These are phyloP conservation scores for Rhegmatorhina hoffmannsi DNA, from an alignment of 2,113 vertebrate genomes.

Conservation along the genomic window DNA sequence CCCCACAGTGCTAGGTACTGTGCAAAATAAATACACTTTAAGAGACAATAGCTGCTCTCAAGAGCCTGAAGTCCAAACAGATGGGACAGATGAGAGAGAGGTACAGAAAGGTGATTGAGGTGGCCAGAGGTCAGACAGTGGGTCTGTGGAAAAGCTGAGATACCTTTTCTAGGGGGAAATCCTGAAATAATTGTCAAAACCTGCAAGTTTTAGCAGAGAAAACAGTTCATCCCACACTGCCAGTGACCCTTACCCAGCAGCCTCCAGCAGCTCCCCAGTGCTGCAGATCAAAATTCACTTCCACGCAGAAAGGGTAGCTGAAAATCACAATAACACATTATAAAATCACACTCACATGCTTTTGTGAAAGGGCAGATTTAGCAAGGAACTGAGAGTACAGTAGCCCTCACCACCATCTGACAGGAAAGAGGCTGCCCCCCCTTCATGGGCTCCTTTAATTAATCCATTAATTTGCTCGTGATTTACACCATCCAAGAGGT, in stretches of 20 bases:
- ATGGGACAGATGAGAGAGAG: not conserved
- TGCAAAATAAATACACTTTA: constrained; percentile 46
- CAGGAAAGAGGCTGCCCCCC: not conserved
- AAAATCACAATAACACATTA: constrained; percentile 20
- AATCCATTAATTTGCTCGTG: not conserved
- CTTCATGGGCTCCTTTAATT: not conserved
- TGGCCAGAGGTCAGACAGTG: not conserved
- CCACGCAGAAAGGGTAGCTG: not conserved
- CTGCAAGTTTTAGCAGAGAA: not conserved
- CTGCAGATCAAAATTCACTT: constrained; percentile 3
- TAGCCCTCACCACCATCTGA: not conserved
- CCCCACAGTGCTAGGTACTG: constrained; percentile 21
- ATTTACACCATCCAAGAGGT: not conserved
- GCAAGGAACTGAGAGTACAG: not conserved
- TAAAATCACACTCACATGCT: not conserved
- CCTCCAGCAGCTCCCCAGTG: not conserved
- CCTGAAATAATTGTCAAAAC: not conserved
- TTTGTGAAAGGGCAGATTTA: constrained; percentile 26
- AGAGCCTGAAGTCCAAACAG: constrained; percentile 19
- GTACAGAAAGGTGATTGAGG: not conserved
- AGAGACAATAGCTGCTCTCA: constrained; percentile 39
- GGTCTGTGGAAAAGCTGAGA: not conserved
- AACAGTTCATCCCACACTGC: not conserved
- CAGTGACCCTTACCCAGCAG: not conserved
- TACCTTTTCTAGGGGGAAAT: not conserved